Conservation (phyloP, 2,888 invertebrate species). For the Pristionchus exspectatus region DNA sequence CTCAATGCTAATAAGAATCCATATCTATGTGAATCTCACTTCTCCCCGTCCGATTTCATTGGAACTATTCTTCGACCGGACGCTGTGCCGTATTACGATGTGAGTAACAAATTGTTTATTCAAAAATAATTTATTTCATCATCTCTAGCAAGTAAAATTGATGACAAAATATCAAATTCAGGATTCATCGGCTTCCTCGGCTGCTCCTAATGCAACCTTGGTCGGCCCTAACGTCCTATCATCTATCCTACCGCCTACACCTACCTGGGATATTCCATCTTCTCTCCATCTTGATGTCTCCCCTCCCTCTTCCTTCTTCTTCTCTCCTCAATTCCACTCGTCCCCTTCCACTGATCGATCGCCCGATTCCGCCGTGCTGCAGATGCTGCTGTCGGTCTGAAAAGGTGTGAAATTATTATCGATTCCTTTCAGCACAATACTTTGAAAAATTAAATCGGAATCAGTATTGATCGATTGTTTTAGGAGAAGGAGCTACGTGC, state of each 20-base stretch:
- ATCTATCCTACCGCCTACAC: not conserved
- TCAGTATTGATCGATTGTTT: not conserved
- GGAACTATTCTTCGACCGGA: not conserved
- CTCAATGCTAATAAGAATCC: not conserved
- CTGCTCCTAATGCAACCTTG: not conserved
- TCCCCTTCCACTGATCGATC: slow-evolving; percentile 14
- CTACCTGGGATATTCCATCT: not conserved
- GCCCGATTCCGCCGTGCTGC: not conserved
- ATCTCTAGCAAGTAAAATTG: not conserved
- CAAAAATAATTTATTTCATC: not conserved
- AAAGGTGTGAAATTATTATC: not conserved
- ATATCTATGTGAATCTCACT: not conserved
- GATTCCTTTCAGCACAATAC: not conserved
- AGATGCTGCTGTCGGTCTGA: not conserved
- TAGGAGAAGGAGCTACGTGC: not conserved
- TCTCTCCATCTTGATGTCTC: not conserved
- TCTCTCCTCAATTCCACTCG: not conserved
- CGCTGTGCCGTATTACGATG: not conserved
- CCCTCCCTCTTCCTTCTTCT: not conserved
- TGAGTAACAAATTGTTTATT: not conserved
- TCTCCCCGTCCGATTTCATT: not conserved
- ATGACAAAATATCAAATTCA: not conserved
- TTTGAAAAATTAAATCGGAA: not conserved
- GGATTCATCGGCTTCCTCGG: not conserved
- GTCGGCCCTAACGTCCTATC: not conserved